Evolutionary conservation across 2,888 invertebrate genomes (phyloP).

Genomic region (Phyto melanocephala): DNA sequence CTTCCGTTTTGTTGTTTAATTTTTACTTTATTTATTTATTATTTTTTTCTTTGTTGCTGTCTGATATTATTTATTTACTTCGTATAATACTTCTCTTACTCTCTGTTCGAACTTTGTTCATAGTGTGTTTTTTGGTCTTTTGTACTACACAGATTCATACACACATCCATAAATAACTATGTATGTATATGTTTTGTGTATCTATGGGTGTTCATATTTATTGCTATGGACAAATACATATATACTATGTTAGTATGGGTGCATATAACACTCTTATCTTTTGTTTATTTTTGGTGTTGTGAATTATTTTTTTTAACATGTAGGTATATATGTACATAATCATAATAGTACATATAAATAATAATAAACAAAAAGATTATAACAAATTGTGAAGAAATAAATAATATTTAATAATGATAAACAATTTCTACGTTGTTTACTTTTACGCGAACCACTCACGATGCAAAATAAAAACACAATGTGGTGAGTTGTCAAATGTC

Average conservation of each 20-base stretch:
- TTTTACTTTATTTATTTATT: no score
- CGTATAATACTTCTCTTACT: no score
- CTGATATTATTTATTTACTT: no score
- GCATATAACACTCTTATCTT: constrained; percentile 29
- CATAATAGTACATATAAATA: background rate
- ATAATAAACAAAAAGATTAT: constrained; percentile 44
- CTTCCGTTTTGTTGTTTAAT: no score
- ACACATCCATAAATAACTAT: no score
- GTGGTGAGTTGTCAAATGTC: constrained; percentile 54
- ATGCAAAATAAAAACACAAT: constrained; percentile 46
- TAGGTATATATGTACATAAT: no score
- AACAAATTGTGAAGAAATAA: constrained; percentile 24
- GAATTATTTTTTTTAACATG: background rate
- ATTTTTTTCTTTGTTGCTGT: no score
- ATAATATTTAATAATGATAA: no score
- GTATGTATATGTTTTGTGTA: background rate
- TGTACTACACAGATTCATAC: constrained; percentile 8
- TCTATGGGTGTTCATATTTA: background rate
- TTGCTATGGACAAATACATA: no score
- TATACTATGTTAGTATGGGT: constrained; percentile 14
- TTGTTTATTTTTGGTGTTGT: constrained; percentile 41
- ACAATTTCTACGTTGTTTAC: constrained; percentile 23
- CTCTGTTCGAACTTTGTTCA: background rate
- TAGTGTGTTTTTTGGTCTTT: constrained; percentile 1
- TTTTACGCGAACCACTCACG: constrained; percentile 45